Evolutionary conservation across 2,113 vertebrate species (phyloP).

Genomic region (Camelus dromedarius): DNA sequence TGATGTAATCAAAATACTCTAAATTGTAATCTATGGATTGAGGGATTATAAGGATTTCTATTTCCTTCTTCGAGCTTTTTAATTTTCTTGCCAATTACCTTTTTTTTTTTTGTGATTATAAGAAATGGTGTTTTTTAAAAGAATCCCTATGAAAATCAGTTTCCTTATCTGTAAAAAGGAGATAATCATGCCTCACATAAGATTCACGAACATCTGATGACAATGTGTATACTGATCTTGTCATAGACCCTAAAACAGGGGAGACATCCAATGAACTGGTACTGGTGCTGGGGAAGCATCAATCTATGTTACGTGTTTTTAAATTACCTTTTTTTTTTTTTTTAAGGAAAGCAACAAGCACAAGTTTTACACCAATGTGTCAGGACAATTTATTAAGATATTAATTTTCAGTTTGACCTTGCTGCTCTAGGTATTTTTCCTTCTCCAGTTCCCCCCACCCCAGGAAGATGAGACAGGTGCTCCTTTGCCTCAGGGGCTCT

Average conservation of each 20-base stretch:
- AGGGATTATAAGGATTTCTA: not conserved
- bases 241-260: not conserved
- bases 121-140: not conserved
- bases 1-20: not conserved
- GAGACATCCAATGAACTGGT: not conserved
- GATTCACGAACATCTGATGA: not conserved
- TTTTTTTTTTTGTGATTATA: slow-evolving; percentile 24
- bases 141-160: slow-evolving; percentile 16
- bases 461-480: not conserved
- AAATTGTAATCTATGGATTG: slow-evolving; percentile 32
- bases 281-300: not conserved
- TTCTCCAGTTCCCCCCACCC: not conserved
- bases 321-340: slow-evolving; percentile 52
- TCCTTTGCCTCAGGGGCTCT: not conserved
- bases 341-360: not conserved
- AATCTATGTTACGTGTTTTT: not conserved
- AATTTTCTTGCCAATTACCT: slow-evolving; percentile 35
- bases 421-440: not conserved
- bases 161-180: slow-evolving; percentile 11
- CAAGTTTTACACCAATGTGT: not conserved
- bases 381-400: slow-evolving; percentile 32
- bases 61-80: not conserved
- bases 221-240: not conserved
- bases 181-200: not conserved
- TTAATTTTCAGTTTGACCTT: slow-evolving; percentile 3